Percentiles rank a stretch among this genome's conserved stretches.
phyloP scores from a whole-genome alignment of 2,797 vertebrate species.

The Bryconaethiops microstoma region DNA sequence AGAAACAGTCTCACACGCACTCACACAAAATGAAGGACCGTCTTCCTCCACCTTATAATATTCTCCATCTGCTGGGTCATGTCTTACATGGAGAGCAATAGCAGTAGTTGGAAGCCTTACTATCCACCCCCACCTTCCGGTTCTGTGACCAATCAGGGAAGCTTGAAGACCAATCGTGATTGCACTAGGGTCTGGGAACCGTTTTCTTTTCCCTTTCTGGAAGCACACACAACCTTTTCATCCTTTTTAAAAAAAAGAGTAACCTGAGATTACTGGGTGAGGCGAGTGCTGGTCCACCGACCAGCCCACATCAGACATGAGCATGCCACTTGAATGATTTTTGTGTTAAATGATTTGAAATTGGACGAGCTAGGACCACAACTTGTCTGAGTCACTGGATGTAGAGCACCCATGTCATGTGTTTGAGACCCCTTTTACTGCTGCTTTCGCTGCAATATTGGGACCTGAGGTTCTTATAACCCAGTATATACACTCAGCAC shows the following conservation, averaged over 20 bases:
- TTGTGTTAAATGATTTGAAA: neutral
- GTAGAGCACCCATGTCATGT: neutral
- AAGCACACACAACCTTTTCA: constrained; percentile 31
- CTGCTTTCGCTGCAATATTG: no score
- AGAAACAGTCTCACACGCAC: neutral
- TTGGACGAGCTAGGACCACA: neutral
- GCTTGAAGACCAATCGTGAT: constrained; percentile 39
- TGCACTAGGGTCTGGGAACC: constrained; percentile 48
- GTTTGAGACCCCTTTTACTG: no score
- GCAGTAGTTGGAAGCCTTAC: constrained; percentile 44
- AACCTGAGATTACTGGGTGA: neutral
- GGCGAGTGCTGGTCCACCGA: neutral
- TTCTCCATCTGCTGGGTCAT: constrained; percentile 11
- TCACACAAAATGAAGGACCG: neutral
- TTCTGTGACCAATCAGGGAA: constrained; percentile 52
- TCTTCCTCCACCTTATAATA: constrained; percentile 32
- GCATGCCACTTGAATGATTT: neutral
- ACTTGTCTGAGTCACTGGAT: neutral
- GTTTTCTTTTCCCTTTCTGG: neutral
- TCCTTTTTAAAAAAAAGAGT: neutral
- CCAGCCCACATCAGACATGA: neutral
- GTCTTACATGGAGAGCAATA: constrained; percentile 19
- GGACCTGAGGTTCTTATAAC: no score
- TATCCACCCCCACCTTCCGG: constrained; percentile 2
- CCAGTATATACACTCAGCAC: neutral